Conservation (phyloP, 2,888 invertebrate species). For the Lomographa bimaculata region DNA sequence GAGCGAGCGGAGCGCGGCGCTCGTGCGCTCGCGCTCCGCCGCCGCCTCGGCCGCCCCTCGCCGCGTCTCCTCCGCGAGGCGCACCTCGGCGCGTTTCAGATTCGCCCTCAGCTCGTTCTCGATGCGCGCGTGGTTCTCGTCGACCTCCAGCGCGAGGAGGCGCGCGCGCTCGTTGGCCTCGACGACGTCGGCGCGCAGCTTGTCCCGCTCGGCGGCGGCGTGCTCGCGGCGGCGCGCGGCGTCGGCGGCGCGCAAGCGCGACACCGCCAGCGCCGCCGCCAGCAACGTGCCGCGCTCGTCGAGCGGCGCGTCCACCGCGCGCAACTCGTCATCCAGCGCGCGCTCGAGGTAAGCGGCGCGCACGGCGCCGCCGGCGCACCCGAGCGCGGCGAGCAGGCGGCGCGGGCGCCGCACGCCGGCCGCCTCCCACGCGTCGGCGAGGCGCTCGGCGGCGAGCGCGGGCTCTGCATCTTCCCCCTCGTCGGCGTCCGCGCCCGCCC, state of each 20-base stretch:
- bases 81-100: slow-evolving; percentile 88
- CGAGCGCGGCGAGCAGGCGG: slow-evolving; percentile 86
- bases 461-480: slow-evolving; percentile 44
- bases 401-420: slow-evolving; percentile 87
- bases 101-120: slow-evolving; percentile 89
- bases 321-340: slow-evolving; percentile 87
- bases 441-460: slow-evolving; percentile 71
- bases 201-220: slow-evolving; percentile 90
- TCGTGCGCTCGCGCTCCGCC: slow-evolving; percentile 89
- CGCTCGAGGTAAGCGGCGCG: slow-evolving; percentile 85
- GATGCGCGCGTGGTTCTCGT: slow-evolving; percentile 93
- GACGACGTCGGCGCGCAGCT: slow-evolving; percentile 89
- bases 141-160: slow-evolving; percentile 94
- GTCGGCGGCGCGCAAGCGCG: slow-evolving; percentile 87
- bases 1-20: slow-evolving; percentile 82
- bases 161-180: slow-evolving; percentile 93
- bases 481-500: slow-evolving; percentile 47
- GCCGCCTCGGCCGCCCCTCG: slow-evolving; percentile 87
- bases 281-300: slow-evolving; percentile 65
- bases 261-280: slow-evolving; percentile 86
- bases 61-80: slow-evolving; percentile 90
- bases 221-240: slow-evolving; percentile 88
- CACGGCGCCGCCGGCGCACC: slow-evolving; percentile 84
- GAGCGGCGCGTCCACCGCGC: slow-evolving; percentile 40
- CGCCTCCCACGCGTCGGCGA: slow-evolving; percentile 89